Percentiles rank a stretch among this genome's conserved stretches.
Evolutionary conservation across 2,888 invertebrate genomes (phyloP).

Genomic region (Eupithecia subumbrata): DNA sequence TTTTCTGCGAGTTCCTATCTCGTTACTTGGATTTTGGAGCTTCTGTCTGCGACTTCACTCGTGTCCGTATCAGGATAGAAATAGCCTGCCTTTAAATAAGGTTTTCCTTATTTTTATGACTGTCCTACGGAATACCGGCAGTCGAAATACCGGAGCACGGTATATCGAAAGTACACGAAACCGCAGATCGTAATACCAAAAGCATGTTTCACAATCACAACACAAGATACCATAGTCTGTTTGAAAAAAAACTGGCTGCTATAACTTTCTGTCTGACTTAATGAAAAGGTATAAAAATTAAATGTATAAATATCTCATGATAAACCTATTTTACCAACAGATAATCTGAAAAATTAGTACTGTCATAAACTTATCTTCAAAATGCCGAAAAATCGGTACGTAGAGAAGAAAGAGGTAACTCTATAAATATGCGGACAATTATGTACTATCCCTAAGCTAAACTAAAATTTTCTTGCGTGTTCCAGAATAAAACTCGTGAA

Average conservation of each 20-base stretch:
- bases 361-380: background rate
- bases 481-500: background rate
- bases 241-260: too few species aligned
- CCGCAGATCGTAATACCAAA: too few species aligned
- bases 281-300: background rate
- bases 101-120: background rate
- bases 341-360: background rate
- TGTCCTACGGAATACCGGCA: too few species aligned
- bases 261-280: background rate
- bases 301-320: background rate
- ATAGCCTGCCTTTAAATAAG: background rate
- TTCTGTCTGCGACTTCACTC: background rate
- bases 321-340: background rate
- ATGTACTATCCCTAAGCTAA: background rate
- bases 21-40: conserved; percentile 41
- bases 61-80: background rate
- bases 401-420: too few species aligned
- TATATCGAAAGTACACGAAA: too few species aligned
- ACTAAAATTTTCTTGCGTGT: background rate
- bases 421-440: background rate
- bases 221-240: too few species aligned
- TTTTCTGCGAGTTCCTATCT: conserved; percentile 65
- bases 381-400: background rate
- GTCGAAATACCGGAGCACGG: too few species aligned
- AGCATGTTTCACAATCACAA: too few species aligned